Evolutionary conservation across 2,888 invertebrate genomes (phyloP).

Genomic region (Mamestra brassicae): DNA sequence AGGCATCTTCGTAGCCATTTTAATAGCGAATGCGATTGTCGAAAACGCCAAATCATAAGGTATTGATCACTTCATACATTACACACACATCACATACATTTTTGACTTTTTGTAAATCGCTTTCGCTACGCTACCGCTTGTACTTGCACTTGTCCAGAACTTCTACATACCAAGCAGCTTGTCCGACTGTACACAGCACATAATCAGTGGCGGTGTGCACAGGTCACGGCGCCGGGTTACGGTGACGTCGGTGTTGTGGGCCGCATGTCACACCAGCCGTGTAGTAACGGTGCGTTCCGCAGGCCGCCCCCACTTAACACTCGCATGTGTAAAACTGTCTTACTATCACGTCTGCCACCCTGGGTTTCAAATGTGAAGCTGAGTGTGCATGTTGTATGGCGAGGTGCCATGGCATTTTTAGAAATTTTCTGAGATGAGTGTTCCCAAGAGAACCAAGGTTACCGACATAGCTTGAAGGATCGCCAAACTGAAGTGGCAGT

Average conservation of each 20-base stretch:
- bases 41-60: too few species aligned
- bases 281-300: conserved; percentile 87
- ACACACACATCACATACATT: too few species aligned
- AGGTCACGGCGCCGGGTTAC: conserved; percentile 64
- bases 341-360: conserved; percentile 23
- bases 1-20: too few species aligned
- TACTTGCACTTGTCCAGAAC: too few species aligned
- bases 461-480: too few species aligned
- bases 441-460: too few species aligned
- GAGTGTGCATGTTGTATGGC: neutral
- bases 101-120: too few species aligned
- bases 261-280: conserved; percentile 84
- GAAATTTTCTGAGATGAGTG: too few species aligned
- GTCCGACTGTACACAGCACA: neutral
- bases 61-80: too few species aligned
- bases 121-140: neutral
- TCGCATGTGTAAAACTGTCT: conserved; percentile 62
- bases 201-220: conserved; percentile 49
- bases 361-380: conserved; percentile 32
- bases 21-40: too few species aligned
- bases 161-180: neutral
- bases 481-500: too few species aligned
- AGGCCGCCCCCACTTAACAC: conserved; percentile 64
- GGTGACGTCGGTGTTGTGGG: conserved; percentile 70
- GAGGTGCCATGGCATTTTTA: neutral